Percentiles rank a stretch among this genome's conserved stretches.
Evolutionary conservation across 2,113 vertebrate genomes (phyloP).

Genomic region (Paraplagusia blochii): DNA sequence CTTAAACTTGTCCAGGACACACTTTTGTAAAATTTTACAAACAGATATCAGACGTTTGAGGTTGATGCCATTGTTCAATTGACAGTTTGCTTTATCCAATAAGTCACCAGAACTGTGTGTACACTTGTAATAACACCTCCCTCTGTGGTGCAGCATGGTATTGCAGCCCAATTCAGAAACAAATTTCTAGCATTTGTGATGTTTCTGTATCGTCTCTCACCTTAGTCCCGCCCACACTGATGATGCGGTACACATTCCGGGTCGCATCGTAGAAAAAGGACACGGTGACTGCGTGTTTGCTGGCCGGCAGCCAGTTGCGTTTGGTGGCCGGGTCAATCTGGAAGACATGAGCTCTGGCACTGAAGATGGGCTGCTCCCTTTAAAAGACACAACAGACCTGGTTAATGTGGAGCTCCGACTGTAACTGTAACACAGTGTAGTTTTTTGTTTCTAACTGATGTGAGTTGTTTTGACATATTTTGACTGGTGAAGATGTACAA

Average conservation of each 20-base stretch:
- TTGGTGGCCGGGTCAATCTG: conserved; percentile 96
- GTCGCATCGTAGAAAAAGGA: conserved; percentile 83
- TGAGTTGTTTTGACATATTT: background rate
- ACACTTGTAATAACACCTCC: too few relatives aligned
- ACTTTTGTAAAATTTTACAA: too few relatives aligned
- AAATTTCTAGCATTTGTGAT: too few relatives aligned
- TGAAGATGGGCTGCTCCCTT: conserved; percentile 97
- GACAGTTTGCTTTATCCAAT: too few relatives aligned
- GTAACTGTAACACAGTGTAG: too few relatives aligned
- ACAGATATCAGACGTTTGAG: too few relatives aligned
- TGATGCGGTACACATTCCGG: conserved; percentile 91
- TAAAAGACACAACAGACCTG: conserved; percentile 6
- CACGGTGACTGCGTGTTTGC: conserved; percentile 91
- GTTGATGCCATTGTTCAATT: too few relatives aligned
- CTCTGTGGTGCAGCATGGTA: too few relatives aligned
- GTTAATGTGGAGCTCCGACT: accelerated
- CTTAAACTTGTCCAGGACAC: too few relatives aligned
- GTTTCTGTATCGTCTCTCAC: conserved; percentile 57
- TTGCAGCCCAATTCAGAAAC: too few relatives aligned
- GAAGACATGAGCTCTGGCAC: conserved; percentile 93
- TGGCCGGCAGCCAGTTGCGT: conserved; percentile 92
- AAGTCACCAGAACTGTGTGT: too few relatives aligned
- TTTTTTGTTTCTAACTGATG: background rate
- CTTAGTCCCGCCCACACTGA: conserved; percentile 95
- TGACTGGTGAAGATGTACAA: background rate